Evolutionary conservation across 2,113 vertebrate species (phyloP).

Genomic region (Eleginops maclovinus): DNA sequence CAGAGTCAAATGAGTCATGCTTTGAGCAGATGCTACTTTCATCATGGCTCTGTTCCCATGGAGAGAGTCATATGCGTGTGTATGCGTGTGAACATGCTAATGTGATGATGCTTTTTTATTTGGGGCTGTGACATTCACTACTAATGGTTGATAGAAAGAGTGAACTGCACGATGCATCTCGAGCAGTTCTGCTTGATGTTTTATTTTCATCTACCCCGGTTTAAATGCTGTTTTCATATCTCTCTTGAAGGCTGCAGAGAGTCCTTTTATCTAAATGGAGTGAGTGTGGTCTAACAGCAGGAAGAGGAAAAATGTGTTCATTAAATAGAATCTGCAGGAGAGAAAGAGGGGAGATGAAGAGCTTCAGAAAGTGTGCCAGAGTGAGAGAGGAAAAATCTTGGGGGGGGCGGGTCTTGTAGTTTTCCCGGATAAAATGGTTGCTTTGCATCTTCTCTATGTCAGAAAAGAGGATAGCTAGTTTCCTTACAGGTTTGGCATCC

Average conservation of each 20-base stretch:
- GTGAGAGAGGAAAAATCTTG: not conserved
- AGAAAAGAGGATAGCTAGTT: conserved; percentile 1
- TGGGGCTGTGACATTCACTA: not conserved
- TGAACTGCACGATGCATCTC: not conserved
- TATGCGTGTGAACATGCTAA: not conserved
- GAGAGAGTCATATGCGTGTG: conserved; percentile 11
- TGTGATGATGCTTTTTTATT: conserved; percentile 2
- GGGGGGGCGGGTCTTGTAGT: not conserved
- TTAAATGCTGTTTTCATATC: not conserved
- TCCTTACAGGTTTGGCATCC: not conserved
- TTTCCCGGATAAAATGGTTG: conserved; percentile 37
- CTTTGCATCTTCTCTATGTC: conserved; percentile 16
- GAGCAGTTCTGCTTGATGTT: not conserved
- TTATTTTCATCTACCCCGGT: not conserved
- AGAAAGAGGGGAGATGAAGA: conserved; percentile 9
- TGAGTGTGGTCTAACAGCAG: conserved; percentile 10
- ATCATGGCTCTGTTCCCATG: conserved; percentile 2
- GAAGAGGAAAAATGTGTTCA: conserved; percentile 21
- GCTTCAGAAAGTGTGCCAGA: conserved; percentile 30
- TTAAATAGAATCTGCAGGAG: conserved; percentile 37
- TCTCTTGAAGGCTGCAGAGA: conserved; percentile 4
- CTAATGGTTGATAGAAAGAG: not conserved
- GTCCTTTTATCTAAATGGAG: conserved; percentile 7
- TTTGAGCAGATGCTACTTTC: conserved; percentile 39
- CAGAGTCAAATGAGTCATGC: conserved; percentile 56